Evolutionary conservation across 2,888 invertebrate species (phyloP).

Genomic region (Habrosyne pyritoides): DNA sequence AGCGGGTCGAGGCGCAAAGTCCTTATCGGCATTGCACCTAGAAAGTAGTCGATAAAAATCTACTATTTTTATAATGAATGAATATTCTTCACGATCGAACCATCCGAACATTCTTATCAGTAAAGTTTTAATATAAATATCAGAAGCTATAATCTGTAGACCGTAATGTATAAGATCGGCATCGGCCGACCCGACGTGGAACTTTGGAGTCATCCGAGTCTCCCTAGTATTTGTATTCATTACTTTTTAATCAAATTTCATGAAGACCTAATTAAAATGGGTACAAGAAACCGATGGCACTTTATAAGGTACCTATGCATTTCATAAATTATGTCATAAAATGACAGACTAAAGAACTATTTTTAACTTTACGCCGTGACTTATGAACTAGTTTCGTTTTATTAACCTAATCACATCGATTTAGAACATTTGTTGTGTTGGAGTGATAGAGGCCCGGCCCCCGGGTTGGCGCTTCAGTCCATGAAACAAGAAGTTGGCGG

Average conservation of each 20-base stretch:
- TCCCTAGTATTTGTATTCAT: constrained; percentile 1
- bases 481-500: constrained; percentile 87
- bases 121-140: constrained; percentile 48
- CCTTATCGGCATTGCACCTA: constrained; percentile 35
- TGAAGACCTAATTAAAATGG: constrained; percentile 72
- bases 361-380: constrained; percentile 74
- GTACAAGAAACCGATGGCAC: constrained; percentile 74
- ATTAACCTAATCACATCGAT: constrained; percentile 80
- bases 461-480: constrained; percentile 84
- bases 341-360: constrained; percentile 80
- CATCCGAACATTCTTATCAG: constrained; percentile 46
- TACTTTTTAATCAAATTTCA: constrained; percentile 49
- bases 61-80: constrained; percentile 53
- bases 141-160: constrained; percentile 60
- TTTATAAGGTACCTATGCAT: constrained; percentile 75
- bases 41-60: constrained; percentile 51
- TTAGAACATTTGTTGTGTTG: constrained; percentile 84
- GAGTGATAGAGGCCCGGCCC: constrained; percentile 74
- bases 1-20: constrained; percentile 11
- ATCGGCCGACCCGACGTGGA: constrained; percentile 16
- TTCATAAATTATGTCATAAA: constrained; percentile 76
- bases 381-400: constrained; percentile 72
- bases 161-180: constrained; percentile 24
- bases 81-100: constrained; percentile 33
- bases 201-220: constrained; percentile 18